Evolutionary conservation across 2,888 invertebrate genomes (phyloP), one percentile per base, ranked within the genome.

Genomic region (Pammene fasciana): DNA sequence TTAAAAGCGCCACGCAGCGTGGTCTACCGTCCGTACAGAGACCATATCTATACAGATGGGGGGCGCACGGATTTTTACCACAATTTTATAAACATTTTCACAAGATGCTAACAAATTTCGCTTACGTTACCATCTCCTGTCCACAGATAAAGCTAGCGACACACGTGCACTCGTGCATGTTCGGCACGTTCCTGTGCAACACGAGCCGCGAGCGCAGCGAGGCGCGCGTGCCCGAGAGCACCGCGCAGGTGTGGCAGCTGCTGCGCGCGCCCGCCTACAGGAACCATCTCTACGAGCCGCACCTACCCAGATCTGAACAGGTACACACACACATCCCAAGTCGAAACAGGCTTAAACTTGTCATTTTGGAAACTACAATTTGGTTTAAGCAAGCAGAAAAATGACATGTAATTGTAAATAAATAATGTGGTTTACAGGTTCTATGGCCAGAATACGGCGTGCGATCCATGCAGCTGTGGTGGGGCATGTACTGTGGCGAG

Each of bases 131-230:
- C 26, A 26, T 26, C 26, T 26, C 26, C 26, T 16, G 13, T 5
- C 86, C 91, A 43, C 86, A 98, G 98, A 96, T 98, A 72, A 99
- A 99, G 93, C 93, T 99, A 81, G 97, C 96, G 2, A 98, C 98
- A 76, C 99, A 99, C 92, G 96, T 97, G 61, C 98, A 99, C 90
- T 98, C 99, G 72, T 97, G 98, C 88, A 94, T 99, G 83, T 99
- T 98, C 93, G 99, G 99, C 76, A 99, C 98, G 77, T 99, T 99
- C 94, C 94, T 99, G 75, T 98, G 97, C 91, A 99, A 99, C 94
- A 94, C 96, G 50, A 91, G 94, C 64, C 95, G 95, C 78, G 97
- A 97, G 87, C 94, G 97, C 48, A 85, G 88, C 61, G 94, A 94
- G 68, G 88, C 94, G 73, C 94, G 95, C 67, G 94, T 95, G 71